Evolutionary conservation across 2,113 vertebrate genomes (phyloP).

Genomic region (Hylia prasina): DNA sequence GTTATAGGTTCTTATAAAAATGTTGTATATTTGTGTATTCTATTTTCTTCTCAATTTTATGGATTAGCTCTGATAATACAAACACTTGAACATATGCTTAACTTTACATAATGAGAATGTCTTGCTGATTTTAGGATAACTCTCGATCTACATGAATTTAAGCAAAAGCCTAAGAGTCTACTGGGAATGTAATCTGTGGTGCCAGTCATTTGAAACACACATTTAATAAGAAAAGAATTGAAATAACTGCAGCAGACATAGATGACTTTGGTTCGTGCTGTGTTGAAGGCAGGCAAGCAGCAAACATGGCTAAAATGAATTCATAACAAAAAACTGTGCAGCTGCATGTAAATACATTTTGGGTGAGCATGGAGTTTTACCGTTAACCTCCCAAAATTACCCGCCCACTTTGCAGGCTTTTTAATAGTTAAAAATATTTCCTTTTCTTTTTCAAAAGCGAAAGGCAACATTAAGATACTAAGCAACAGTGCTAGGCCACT

Average conservation of each 20-base stretch:
- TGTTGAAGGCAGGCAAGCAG: neutral
- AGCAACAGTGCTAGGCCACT: neutral
- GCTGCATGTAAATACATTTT: neutral
- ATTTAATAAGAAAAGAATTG: constrained; percentile 19
- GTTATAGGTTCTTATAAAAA: neutral
- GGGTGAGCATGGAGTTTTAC: neutral
- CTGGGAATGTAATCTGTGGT: neutral
- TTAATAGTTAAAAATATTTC: neutral
- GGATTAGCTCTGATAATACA: neutral
- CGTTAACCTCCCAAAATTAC: neutral
- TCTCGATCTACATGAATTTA: neutral
- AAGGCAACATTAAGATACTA: neutral
- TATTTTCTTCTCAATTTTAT: constrained; percentile 31
- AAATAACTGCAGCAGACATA: neutral
- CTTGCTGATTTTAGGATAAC: constrained; percentile 31
- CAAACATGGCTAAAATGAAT: neutral
- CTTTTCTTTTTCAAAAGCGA: neutral
- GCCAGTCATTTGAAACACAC: neutral
- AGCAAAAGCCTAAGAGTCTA: neutral
- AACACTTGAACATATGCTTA: constrained; percentile 16
- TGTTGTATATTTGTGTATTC: neutral
- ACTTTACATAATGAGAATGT: constrained; percentile 30
- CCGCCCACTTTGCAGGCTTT: neutral
- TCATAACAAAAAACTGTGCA: neutral
- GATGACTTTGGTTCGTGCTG: neutral